A percentile compares a stretch with the other conserved stretches of the same genome.
Evolutionary conservation across 2,113 vertebrate species (phyloP).

Genomic region (Melanotaenia duboulayi): DNA sequence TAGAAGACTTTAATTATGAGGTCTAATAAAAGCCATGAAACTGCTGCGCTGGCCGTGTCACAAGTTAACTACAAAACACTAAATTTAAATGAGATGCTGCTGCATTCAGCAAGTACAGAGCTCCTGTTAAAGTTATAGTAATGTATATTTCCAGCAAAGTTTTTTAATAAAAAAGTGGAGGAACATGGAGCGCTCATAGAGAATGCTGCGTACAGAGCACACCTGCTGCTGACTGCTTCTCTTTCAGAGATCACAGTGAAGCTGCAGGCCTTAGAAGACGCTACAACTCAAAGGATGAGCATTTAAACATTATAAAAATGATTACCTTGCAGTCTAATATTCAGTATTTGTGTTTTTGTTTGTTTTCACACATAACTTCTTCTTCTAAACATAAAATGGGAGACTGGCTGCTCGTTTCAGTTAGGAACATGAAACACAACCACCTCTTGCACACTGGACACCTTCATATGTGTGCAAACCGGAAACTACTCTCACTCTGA

Average conservation of each 20-base stretch:
- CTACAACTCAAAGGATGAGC: background rate
- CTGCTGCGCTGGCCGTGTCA: slow-evolving; percentile 34
- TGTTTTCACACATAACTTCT: no score
- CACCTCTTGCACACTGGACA: no score
- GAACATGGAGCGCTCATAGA: background rate
- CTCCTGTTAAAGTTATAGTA: slow-evolving; percentile 28
- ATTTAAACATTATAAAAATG: slow-evolving; percentile 9
- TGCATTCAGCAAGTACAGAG: background rate
- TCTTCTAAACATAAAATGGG: no score
- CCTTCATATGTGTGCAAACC: no score
- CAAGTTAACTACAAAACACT: slow-evolving; percentile 44
- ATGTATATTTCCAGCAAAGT: slow-evolving; percentile 49
- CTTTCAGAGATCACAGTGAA: slow-evolving; percentile 12
- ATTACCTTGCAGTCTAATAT: slow-evolving; percentile 10
- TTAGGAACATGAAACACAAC: no score
- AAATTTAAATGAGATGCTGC: slow-evolving; percentile 49
- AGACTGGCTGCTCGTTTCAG: no score
- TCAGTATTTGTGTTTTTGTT: no score
- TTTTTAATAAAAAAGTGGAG: slow-evolving; percentile 60
- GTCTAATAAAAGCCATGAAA: background rate
- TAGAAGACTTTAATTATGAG: background rate
- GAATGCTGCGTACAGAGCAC: no score
- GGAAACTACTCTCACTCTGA: no score
- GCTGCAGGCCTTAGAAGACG: slow-evolving; percentile 10
- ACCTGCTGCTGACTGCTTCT: slow-evolving; percentile 47